These are phyloP conservation scores for Tinea trinotella DNA, from an alignment of 2,888 invertebrate genomes.

Conservation along the genomic window DNA sequence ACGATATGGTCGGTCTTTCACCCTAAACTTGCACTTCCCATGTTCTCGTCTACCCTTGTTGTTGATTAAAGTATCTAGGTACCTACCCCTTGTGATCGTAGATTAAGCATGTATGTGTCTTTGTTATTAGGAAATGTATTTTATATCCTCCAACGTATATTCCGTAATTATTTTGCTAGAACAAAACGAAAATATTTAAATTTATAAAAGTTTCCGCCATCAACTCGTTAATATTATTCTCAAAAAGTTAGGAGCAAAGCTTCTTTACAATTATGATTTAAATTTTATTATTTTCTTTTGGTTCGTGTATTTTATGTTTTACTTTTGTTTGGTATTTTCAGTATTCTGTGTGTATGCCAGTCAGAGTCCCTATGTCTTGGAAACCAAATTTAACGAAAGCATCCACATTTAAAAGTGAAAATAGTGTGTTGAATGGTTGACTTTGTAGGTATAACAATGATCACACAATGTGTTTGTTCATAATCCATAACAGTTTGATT, in stretches of 20 bases:
- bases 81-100: slow-evolving; percentile 29
- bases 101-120: slow-evolving; percentile 13
- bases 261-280: slow-evolving; percentile 5
- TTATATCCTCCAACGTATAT: background rate
- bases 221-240: background rate
- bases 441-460: slow-evolving; percentile 13
- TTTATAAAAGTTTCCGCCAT: background rate
- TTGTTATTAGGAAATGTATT: background rate
- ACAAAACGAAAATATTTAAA: background rate
- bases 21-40: slow-evolving; percentile 38
- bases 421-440: slow-evolving; percentile 72
- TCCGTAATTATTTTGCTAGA: background rate
- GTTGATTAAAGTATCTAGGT: slow-evolving; percentile 41
- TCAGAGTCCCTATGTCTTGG: slow-evolving; percentile 71
- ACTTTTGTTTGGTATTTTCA: slow-evolving; percentile 55
- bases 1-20: slow-evolving; percentile 65
- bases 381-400: slow-evolving; percentile 71
- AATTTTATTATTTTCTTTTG: slow-evolving; percentile 11
- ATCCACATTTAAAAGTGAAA: slow-evolving; percentile 72
- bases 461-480: background rate
- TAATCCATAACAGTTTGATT: background rate
- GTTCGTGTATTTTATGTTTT: slow-evolving; percentile 28
- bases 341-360: slow-evolving; percentile 72
- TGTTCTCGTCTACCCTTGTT: slow-evolving; percentile 42
- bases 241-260: background rate